Base-by-base conservation (phyloP, 2,113 vertebrate species). In the Speoplatyrhinus poulsoni region DNA sequence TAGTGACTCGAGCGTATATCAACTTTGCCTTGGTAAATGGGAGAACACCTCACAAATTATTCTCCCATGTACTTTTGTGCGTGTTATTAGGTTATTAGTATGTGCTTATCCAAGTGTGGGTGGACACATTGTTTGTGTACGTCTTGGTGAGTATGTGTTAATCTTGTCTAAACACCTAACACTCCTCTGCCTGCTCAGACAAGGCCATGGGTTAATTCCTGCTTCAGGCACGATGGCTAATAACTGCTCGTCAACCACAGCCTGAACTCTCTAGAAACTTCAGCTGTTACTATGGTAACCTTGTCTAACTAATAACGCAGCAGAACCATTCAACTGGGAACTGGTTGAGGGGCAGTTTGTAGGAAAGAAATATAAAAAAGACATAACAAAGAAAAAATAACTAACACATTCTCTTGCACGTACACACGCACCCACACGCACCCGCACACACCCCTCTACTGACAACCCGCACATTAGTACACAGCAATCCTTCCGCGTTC, bases 161-260 rank as follows among this genome's bases (percentile, higher is more conserved):
- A 92, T 91, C 87, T 80, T 68, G 75, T 82, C 69, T 77, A 87
- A 89, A 90, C 91, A 90, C 87, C 87, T 80, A 85, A 83, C 88
- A 75, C 85, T 87, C 72, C 75, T 79, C 79, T 90, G 90, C 91
- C 92, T 92, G 92, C 90, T 88, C 87, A 91, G 90, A 90, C 91
- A 91, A 80, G 86, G 90, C 88, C 81, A 85, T 71, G 79, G 90
- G 92, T 93, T 92, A 92, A 92, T 89, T 91, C 90, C 86, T 83
- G 79, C 91, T 83, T 85, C 65, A 80, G 87, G 90, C 87, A 3
- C 81, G 61, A n/a, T 70, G 74, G 76, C 85, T 91, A 91, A 91
- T 91, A 86, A 90, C 85, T 85, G 67, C 85, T 89, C 84, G 86
- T 92, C 88, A 91, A 90, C 91, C 85, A 73, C 68, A 69, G 82